A percentile compares a stretch with the other conserved stretches of the same genome.
Conservation (phyloP, 64 coral and sea anemone genomes). For the Platygyra sinensis region DNA sequence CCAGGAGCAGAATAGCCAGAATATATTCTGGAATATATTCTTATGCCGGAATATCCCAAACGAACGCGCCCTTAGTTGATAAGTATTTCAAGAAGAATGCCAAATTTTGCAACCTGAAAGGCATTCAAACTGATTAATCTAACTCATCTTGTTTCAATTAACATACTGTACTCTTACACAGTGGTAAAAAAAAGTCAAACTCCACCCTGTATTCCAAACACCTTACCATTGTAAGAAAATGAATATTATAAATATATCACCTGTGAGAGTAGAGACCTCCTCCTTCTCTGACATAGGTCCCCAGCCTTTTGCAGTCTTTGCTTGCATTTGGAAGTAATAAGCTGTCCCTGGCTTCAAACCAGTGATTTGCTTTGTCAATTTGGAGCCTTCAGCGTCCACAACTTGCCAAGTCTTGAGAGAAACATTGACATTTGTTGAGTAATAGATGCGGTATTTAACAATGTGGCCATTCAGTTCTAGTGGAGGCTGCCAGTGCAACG, state of each 20-base stretch:
- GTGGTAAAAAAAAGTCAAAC: too few species aligned
- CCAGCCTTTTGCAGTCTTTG: conserved; percentile 73
- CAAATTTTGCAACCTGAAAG: too few species aligned
- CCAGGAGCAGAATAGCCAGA: too few species aligned
- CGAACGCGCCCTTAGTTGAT: too few species aligned
- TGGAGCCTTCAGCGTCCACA: conserved; percentile 34
- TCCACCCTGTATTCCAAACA: too few species aligned
- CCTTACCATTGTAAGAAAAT: too few species aligned
- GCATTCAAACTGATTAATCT: too few species aligned
- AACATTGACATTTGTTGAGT: conserved; percentile 44
- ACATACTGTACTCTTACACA: too few species aligned
- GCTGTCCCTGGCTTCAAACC: conserved; percentile 53
- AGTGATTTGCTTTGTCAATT: conserved; percentile 56
- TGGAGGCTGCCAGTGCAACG: conserved; percentile 80
- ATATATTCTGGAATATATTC: too few species aligned
- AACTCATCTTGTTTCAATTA: too few species aligned
- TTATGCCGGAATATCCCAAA: too few species aligned
- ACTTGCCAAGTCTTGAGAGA: conserved; percentile 56
- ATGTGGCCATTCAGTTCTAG: conserved; percentile 64
- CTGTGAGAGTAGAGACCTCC: conserved; percentile 7
- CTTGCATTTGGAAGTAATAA: conserved; percentile 86
- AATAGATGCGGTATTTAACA: conserved; percentile 70
- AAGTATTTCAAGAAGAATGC: too few species aligned
- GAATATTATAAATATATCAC: background rate
- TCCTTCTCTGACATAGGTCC: conserved; percentile 31